A percentile compares a stretch with the other conserved stretches of the same genome.
phyloP scores from a whole-genome alignment of 1,140 invertebrate genomes.

The Temnothorax nylanderi region DNA sequence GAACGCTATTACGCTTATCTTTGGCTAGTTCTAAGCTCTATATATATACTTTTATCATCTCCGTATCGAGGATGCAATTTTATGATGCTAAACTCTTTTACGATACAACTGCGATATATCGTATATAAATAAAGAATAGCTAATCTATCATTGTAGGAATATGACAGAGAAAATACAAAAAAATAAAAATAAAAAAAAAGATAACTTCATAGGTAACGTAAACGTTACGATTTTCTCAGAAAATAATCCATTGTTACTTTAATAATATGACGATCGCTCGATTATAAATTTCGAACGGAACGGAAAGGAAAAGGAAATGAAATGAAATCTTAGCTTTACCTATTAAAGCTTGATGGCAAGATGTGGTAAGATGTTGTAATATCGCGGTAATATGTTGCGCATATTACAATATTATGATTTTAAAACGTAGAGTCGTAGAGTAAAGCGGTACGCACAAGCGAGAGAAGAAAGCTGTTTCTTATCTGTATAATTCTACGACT shows the following conservation, averaged over 20 bases:
- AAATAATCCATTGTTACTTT: slow-evolving; percentile 3
- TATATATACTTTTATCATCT: background rate
- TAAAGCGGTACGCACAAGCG: background rate
- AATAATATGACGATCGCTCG: background rate
- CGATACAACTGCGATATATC: background rate
- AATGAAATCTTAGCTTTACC: background rate
- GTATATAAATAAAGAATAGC: background rate
- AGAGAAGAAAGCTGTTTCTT: slow-evolving; percentile 30
- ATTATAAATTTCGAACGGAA: background rate
- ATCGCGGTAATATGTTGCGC: too few species aligned
- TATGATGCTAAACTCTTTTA: background rate
- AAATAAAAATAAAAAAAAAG: background rate
- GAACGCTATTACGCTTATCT: slow-evolving; percentile 21
- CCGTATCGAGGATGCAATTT: background rate
- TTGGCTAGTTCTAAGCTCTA: background rate
- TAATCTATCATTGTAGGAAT: background rate
- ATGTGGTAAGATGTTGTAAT: background rate
- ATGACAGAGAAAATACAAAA: background rate
- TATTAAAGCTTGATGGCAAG: background rate
- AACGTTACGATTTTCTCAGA: too few species aligned
- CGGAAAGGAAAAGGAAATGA: background rate
- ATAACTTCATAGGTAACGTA: too few species aligned
- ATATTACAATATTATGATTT: background rate
- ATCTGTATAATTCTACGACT: slow-evolving; percentile 16
- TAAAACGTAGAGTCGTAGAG: background rate